Evolutionary conservation across 2,888 invertebrate species (phyloP).

Genomic region (Eristalis pertinax): DNA sequence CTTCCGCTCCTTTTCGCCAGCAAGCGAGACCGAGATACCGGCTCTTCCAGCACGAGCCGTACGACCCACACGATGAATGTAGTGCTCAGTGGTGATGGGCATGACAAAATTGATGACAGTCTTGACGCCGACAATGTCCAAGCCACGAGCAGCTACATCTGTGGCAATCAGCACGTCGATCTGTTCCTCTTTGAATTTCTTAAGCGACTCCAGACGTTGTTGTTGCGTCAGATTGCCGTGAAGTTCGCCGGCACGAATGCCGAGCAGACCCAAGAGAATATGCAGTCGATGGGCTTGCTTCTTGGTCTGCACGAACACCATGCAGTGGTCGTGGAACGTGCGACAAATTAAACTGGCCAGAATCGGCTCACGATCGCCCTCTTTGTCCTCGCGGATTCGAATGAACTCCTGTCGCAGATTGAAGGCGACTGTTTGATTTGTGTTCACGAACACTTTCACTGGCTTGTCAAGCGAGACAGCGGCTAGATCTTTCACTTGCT

Average conservation of each 20-base stretch:
- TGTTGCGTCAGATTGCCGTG: slow-evolving; percentile 98
- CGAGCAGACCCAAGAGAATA: slow-evolving; percentile 93
- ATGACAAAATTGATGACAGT: slow-evolving; percentile 98
- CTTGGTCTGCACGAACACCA: slow-evolving; percentile 98
- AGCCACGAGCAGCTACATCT: slow-evolving; percentile 94
- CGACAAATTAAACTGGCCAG: slow-evolving; percentile 91
- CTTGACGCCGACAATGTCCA: slow-evolving; percentile 98
- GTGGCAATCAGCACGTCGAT: slow-evolving; percentile 95
- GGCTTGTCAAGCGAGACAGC: slow-evolving; percentile 96
- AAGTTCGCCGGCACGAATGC: slow-evolving; percentile 92
- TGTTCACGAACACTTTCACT: slow-evolving; percentile 96
- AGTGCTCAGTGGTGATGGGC: slow-evolving; percentile 97
- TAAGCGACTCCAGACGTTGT: slow-evolving; percentile 93
- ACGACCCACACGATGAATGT: slow-evolving; percentile 96
- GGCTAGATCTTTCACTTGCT: slow-evolving; percentile 97
- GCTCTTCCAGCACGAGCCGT: slow-evolving; percentile 97
- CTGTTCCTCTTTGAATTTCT: slow-evolving; percentile 92
- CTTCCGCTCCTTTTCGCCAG: slow-evolving; percentile 95
- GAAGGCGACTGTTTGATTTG: slow-evolving; percentile 96
- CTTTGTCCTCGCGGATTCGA: slow-evolving; percentile 92
- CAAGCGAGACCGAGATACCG: slow-evolving; percentile 96
- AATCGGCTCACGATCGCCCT: slow-evolving; percentile 95
- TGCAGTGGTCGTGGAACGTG: slow-evolving; percentile 94
- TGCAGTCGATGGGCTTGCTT: slow-evolving; percentile 96
- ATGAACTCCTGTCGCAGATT: slow-evolving; percentile 98